These are phyloP conservation scores for Drosophila leontia DNA, from an alignment of 1,140 invertebrate species.

Conservation along the genomic window DNA sequence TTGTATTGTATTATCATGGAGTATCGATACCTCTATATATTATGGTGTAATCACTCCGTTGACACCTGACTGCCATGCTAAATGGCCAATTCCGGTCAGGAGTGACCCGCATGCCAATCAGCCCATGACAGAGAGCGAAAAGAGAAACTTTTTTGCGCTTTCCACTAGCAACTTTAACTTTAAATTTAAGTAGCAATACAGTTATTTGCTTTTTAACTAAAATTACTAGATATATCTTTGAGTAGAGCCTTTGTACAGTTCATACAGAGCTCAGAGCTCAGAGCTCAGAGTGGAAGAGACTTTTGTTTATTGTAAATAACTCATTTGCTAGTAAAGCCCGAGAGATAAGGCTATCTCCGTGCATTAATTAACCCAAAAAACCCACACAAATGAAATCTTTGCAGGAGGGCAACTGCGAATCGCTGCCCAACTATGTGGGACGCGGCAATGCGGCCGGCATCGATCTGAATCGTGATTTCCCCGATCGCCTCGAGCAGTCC, in stretches of 20 bases:
- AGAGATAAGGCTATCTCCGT: background rate
- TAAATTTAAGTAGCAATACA: background rate
- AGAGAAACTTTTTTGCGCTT: slow-evolving; percentile 25
- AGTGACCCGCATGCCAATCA: slow-evolving; percentile 49
- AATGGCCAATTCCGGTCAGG: slow-evolving; percentile 44
- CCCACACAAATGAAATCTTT: slow-evolving; percentile 47
- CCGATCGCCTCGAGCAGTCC: slow-evolving; percentile 90
- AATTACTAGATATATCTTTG: too few species aligned
- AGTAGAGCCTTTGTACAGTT: background rate
- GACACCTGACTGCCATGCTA: slow-evolving; percentile 51
- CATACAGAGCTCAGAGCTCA: background rate
- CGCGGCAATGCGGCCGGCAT: slow-evolving; percentile 91
- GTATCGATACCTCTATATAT: slow-evolving; percentile 11
- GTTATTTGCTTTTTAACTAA: background rate
- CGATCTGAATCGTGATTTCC: slow-evolving; percentile 96
- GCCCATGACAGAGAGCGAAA: slow-evolving; percentile 11
- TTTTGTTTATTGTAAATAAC: too few species aligned
- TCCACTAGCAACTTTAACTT: background rate
- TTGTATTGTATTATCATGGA: slow-evolving; percentile 7
- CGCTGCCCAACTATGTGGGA: slow-evolving; percentile 88
- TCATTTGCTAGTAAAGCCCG: background rate
- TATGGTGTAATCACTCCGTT: slow-evolving; percentile 25
- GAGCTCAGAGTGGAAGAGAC: too few species aligned
- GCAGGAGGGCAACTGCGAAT: slow-evolving; percentile 93
- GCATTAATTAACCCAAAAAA: background rate